These are phyloP conservation scores for Listronotus bonariensis DNA, from an alignment of 1,140 invertebrate species.

Conservation along the genomic window DNA sequence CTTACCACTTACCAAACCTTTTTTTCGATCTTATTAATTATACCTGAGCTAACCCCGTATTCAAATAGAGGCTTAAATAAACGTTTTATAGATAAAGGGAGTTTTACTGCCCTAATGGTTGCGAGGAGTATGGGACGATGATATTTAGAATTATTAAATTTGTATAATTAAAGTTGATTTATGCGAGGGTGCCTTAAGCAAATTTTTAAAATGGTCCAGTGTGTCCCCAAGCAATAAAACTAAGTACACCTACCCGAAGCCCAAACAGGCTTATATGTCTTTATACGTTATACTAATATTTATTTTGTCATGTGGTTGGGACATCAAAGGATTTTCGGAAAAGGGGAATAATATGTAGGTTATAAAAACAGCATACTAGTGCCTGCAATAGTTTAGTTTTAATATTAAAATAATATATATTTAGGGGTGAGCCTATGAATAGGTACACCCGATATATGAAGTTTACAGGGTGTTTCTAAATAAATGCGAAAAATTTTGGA, in stretches of 20 bases:
- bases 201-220: conserved; percentile 27
- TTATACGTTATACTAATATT: conserved; percentile 8
- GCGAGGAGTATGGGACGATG: conserved; percentile 13
- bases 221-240: conserved; percentile 28
- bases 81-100: conserved; percentile 34
- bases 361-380: too few relatives aligned
- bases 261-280: neutral
- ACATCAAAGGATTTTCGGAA: conserved; percentile 15
- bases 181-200: conserved; percentile 21
- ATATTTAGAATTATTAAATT: conserved; percentile 39
- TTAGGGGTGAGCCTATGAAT: too few relatives aligned
- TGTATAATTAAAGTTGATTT: conserved; percentile 39
- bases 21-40: neutral
- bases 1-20: too few relatives aligned
- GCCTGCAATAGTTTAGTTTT: too few relatives aligned
- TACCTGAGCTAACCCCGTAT: conserved; percentile 1
- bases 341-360: too few relatives aligned
- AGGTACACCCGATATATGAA: too few relatives aligned
- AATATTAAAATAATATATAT: too few relatives aligned
- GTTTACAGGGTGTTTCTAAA: too few relatives aligned
- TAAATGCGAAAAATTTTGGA: too few relatives aligned
- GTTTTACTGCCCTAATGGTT: conserved; percentile 25
- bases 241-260: conserved; percentile 12
- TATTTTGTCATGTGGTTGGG: conserved; percentile 25
- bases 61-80: conserved; percentile 12